These are phyloP conservation scores for Ypsolopha sequella DNA, from an alignment of 2,888 invertebrate genomes.

Conservation along the genomic window DNA sequence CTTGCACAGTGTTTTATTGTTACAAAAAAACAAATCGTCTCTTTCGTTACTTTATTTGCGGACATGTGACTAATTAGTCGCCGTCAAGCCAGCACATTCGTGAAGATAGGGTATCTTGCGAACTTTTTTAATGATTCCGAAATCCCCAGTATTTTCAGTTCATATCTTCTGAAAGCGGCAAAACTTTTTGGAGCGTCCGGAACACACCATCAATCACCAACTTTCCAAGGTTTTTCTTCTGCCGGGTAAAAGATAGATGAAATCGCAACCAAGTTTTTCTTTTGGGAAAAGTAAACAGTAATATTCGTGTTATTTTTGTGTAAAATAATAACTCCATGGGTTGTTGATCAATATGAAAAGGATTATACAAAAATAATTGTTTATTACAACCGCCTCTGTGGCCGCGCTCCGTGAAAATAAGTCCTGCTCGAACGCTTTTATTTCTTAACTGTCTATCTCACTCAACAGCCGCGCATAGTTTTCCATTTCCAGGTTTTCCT, in stretches of 20 bases:
- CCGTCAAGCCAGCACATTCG: not conserved
- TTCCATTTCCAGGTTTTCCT: no score
- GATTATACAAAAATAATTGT: no score
- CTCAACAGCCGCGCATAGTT: no score
- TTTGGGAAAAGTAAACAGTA: no score
- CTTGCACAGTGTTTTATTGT: not conserved
- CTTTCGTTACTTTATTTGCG: not conserved
- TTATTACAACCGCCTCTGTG: no score
- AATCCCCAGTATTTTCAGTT: not conserved
- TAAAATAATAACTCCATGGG: no score
- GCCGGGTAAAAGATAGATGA: not conserved
- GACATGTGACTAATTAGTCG: not conserved
- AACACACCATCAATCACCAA: slow-evolving; percentile 1
- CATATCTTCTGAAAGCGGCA: not conserved
- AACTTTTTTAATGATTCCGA: not conserved
- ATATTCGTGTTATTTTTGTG: no score
- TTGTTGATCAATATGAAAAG: no score
- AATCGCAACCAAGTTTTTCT: not conserved
- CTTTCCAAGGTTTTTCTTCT: not conserved
- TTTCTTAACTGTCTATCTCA: no score
- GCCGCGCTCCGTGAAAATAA: no score
- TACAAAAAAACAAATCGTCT: not conserved
- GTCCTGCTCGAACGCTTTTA: no score
- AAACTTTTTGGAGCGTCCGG: not conserved
- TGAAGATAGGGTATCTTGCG: not conserved